Conservation (phyloP, 2,888 invertebrate genomes). For the Toxonevra muliebris region DNA sequence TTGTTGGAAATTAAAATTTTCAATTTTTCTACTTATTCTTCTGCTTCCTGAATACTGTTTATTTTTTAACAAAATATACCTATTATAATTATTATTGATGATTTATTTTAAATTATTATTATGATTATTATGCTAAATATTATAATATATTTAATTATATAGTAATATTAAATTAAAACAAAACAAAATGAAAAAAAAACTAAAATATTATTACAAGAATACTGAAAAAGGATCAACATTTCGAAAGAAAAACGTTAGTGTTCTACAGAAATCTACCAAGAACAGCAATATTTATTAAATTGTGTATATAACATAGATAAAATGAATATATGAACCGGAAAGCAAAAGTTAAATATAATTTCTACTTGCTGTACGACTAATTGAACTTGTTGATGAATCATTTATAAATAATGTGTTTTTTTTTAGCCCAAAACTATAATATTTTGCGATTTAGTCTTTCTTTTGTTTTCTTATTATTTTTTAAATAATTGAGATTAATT, state of each 20-base stretch:
- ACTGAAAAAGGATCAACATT: conserved; percentile 32
- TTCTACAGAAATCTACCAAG: no score
- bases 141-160: conserved; percentile 30
- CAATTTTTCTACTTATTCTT: neutral
- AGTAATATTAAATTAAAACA: conserved; percentile 35
- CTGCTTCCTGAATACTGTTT: conserved; percentile 34
- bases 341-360: no score
- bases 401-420: no score
- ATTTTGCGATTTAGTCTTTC: no score
- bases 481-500: neutral
- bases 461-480: neutral
- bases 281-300: no score
- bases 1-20: conserved; percentile 23
- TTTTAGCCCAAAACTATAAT: no score
- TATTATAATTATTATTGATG: conserved; percentile 13
- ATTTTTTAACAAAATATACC: conserved; percentile 32
- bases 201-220: conserved; percentile 30
- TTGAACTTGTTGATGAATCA: no score
- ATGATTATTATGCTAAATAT: conserved; percentile 15
- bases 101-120: conserved; percentile 35
- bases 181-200: conserved; percentile 26
- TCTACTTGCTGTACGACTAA: no score
- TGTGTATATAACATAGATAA: no score
- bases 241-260: neutral
- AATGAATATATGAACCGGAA: no score